Evolutionary conservation across 2,888 invertebrate genomes (phyloP).

Genomic region (Sphaerophoria rueppellii): DNA sequence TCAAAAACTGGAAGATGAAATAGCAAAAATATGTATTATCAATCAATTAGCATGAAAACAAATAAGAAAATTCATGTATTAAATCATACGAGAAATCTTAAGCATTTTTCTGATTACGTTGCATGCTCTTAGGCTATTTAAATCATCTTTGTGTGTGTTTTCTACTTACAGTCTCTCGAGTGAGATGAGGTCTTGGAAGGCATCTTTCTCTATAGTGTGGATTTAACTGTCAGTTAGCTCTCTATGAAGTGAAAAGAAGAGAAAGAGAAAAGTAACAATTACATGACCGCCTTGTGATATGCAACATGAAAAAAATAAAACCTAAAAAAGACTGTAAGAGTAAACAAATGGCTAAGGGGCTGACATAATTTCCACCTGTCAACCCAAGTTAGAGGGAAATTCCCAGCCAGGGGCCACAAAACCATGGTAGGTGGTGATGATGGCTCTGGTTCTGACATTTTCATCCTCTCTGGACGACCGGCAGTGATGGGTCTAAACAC

Average conservation of each 20-base stretch:
- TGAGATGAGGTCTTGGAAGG: slow-evolving; percentile 92
- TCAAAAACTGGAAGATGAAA: slow-evolving; percentile 75
- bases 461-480: not conserved
- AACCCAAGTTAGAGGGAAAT: slow-evolving; percentile 28
- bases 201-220: slow-evolving; percentile 94
- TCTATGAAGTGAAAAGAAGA: slow-evolving; percentile 83
- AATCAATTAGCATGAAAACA: slow-evolving; percentile 48
- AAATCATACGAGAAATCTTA: slow-evolving; percentile 47
- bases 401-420: slow-evolving; percentile 40
- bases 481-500: slow-evolving; percentile 63
- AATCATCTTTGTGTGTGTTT: slow-evolving; percentile 8
- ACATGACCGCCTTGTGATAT: slow-evolving; percentile 37
- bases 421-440: slow-evolving; percentile 7
- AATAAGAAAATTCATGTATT: not conserved
- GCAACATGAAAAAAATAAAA: slow-evolving; percentile 7
- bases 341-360: slow-evolving; percentile 29
- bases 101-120: slow-evolving; percentile 31
- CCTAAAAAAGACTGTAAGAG: slow-evolving; percentile 1
- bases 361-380: slow-evolving; percentile 62
- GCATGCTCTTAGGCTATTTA: slow-evolving; percentile 30
- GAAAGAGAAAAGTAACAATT: slow-evolving; percentile 25
- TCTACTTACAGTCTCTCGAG: slow-evolving; percentile 95
- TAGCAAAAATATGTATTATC: slow-evolving; percentile 69
- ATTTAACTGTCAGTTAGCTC: slow-evolving; percentile 97
- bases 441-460: slow-evolving; percentile 31